Conservation (phyloP, 2,797 vertebrate genomes). For the Protonibea diacanthus region DNA sequence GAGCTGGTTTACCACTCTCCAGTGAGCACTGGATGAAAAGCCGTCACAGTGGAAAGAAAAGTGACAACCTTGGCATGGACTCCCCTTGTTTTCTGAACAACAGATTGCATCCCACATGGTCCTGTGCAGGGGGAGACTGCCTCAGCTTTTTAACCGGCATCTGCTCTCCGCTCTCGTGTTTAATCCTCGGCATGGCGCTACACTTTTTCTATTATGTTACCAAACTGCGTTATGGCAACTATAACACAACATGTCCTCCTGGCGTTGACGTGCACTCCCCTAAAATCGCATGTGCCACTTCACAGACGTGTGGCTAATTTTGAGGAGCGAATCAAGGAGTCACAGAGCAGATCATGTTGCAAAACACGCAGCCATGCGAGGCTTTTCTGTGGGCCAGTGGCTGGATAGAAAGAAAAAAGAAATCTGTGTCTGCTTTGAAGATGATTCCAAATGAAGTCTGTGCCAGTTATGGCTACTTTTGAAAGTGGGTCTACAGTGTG, state of each 20-base stretch:
- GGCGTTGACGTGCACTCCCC: constrained; percentile 45
- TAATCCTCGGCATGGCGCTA: constrained; percentile 61
- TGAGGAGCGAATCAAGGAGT: constrained; percentile 63
- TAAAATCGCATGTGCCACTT: constrained; percentile 71
- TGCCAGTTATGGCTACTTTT: constrained; percentile 74
- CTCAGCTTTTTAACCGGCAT: constrained; percentile 72
- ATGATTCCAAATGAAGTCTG: constrained; percentile 72
- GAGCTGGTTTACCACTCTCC: constrained; percentile 49
- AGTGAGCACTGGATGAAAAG: constrained; percentile 59
- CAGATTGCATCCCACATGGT: constrained; percentile 84
- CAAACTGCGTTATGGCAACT: constrained; percentile 71
- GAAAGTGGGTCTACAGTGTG: constrained; percentile 56
- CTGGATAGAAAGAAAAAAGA: constrained; percentile 24
- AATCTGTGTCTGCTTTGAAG: constrained; percentile 72
- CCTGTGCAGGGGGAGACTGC: constrained; percentile 57
- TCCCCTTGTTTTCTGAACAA: constrained; percentile 46
- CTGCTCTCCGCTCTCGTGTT: constrained; percentile 71
- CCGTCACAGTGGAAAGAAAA: constrained; percentile 65
- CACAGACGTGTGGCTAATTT: constrained; percentile 75
- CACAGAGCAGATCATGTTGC: constrained; percentile 65
- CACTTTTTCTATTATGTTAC: constrained; percentile 71
- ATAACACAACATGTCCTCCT: constrained; percentile 64
- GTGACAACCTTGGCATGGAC: constrained; percentile 77
- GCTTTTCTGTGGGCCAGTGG: constrained; percentile 53
- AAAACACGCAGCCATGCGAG: constrained; percentile 54